Evolutionary conservation across 1,140 invertebrate genomes (phyloP).

Genomic region (Mycetomoellerius zeteki): DNA sequence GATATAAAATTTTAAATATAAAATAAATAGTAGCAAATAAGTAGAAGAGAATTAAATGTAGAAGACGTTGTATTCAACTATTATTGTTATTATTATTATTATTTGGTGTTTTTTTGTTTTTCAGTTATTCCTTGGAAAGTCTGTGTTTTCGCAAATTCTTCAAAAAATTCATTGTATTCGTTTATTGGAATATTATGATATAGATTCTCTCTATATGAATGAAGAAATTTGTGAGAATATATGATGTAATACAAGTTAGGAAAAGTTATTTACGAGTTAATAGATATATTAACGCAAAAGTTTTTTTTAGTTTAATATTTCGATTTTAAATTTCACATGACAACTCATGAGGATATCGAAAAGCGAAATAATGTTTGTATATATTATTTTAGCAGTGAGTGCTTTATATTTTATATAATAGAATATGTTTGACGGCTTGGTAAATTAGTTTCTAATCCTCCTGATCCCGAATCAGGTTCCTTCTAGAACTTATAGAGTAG

Average conservation of each 20-base stretch:
- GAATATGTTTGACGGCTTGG: slow-evolving; percentile 44
- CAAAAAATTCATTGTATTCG: background rate
- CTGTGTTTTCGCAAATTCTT: background rate
- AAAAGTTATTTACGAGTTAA: background rate
- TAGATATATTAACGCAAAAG: background rate
- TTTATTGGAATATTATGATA: background rate
- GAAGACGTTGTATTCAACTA: background rate
- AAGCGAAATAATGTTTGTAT: slow-evolving; percentile 34
- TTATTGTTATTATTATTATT: too few relatives aligned
- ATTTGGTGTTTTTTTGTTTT: background rate
- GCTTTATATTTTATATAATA: slow-evolving; percentile 27
- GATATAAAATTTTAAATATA: background rate
- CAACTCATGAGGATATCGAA: background rate
- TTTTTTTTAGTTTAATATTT: slow-evolving; percentile 17
- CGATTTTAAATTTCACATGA: background rate
- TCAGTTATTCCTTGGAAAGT: background rate
- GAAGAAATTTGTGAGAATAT: background rate
- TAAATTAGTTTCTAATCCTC: slow-evolving; percentile 48
- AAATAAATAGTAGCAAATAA: background rate
- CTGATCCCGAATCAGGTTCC: slow-evolving; percentile 14
- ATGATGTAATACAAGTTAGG: background rate
- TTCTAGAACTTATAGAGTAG: slow-evolving; percentile 51
- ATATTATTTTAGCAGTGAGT: slow-evolving; percentile 45
- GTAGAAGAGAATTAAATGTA: background rate
- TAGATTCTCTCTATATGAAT: background rate